A percentile compares a stretch with the other conserved stretches of the same genome.
Evolutionary conservation across 2,797 vertebrate genomes (phyloP).

Genomic region (Pseudopleuronectes americanus): DNA sequence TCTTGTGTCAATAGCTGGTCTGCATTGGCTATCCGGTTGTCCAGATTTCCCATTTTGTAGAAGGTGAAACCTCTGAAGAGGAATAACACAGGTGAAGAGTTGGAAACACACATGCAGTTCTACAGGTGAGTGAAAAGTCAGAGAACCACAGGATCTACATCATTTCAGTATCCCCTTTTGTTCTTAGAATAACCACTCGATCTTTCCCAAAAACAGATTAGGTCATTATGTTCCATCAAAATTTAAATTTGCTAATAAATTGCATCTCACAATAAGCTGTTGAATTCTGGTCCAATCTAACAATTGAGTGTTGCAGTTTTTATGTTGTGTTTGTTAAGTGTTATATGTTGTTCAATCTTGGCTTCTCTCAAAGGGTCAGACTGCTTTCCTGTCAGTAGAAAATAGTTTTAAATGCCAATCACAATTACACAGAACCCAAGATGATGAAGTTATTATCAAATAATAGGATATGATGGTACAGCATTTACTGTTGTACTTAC

Average conservation of each 20-base stretch:
- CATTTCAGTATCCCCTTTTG: no score
- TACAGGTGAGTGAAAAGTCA: background rate
- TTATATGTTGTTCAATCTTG: no score
- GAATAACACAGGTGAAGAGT: conserved; percentile 1
- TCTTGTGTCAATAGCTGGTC: conserved; percentile 98
- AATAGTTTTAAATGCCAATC: background rate
- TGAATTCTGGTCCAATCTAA: no score
- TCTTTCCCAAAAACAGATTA: background rate
- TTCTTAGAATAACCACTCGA: background rate
- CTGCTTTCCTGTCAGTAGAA: no score
- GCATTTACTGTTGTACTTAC: conserved; percentile 82
- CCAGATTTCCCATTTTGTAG: conserved; percentile 99
- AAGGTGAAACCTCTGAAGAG: conserved; percentile 91
- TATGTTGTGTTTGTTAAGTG: background rate
- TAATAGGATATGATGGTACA: background rate
- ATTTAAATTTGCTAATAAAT: background rate
- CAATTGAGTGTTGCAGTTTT: background rate
- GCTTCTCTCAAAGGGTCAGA: no score
- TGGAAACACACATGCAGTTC: background rate
- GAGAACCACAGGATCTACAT: background rate
- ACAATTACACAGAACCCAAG: background rate
- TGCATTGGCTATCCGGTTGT: conserved; percentile 97
- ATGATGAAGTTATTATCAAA: no score
- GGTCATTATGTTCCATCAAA: background rate
- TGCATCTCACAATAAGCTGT: no score